phyloP scores from a whole-genome alignment of 1,140 invertebrate genomes.

The Brachionus angularis region DNA sequence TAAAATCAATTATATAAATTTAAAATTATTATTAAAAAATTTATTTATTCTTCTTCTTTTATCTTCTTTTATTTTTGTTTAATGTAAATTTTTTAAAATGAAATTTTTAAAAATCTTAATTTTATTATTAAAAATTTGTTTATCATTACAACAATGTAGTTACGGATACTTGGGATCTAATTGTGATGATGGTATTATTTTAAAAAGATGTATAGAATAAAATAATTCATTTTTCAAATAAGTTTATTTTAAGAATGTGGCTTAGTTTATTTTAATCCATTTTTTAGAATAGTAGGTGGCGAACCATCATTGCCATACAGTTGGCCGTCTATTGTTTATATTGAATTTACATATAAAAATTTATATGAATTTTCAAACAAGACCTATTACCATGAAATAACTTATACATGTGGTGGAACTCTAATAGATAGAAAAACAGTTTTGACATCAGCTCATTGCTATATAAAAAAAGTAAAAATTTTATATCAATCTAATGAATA shows the following conservation, averaged over 20 bases:
- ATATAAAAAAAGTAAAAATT: neutral
- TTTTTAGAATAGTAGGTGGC: constrained; percentile 2
- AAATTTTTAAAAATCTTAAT: too few relatives aligned
- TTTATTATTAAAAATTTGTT: too few relatives aligned
- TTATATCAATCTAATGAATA: neutral
- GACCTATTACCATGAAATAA: neutral
- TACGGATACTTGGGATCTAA: too few relatives aligned
- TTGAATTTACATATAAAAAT: constrained; percentile 14
- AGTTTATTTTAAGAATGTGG: constrained; percentile 44
- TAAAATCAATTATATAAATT: too few relatives aligned
- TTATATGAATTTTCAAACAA: neutral
- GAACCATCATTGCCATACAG: neutral
- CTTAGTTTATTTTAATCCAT: neutral
- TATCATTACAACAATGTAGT: too few relatives aligned
- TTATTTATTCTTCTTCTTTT: too few relatives aligned
- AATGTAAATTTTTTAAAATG: too few relatives aligned
- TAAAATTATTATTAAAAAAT: too few relatives aligned
- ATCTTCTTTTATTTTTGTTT: too few relatives aligned
- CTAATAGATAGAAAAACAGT: constrained; percentile 69
- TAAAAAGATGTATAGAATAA: too few relatives aligned
- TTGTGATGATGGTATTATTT: too few relatives aligned
- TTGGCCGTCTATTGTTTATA: constrained; percentile 5
- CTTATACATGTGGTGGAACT: constrained; percentile 67
- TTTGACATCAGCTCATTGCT: constrained; percentile 71
- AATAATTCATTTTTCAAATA: too few relatives aligned